Evolutionary conservation across 1,140 invertebrate genomes (phyloP).

Genomic region (Zaprionus kolodkinae): DNA sequence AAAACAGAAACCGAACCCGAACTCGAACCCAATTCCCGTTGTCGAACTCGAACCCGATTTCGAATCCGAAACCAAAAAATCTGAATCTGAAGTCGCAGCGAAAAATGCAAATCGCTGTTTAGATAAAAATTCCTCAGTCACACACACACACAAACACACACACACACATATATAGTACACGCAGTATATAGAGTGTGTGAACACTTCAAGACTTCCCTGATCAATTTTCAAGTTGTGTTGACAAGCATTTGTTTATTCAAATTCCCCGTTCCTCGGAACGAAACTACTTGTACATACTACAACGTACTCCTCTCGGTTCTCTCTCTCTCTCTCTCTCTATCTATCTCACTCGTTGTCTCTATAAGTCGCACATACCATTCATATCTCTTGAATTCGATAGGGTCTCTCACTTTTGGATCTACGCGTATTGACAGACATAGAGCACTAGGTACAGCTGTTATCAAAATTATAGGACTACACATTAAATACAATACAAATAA

Average conservation of each 20-base stretch:
- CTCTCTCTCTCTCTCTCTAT: too few relatives aligned
- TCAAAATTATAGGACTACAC: too few relatives aligned
- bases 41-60: conserved; percentile 25
- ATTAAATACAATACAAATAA: too few relatives aligned
- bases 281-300: neutral
- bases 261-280: neutral
- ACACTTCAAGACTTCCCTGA: conserved; percentile 1
- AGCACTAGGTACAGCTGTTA: too few relatives aligned
- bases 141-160: conserved; percentile 20
- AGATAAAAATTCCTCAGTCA: conserved; percentile 47
- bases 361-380: neutral
- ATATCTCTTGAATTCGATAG: conserved; percentile 8
- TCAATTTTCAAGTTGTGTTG: conserved; percentile 12
- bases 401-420: conserved; percentile 2
- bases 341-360: too few relatives aligned
- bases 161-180: neutral
- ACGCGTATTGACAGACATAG: conserved; percentile 5
- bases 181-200: neutral
- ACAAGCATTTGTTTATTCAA: conserved; percentile 11
- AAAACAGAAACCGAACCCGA: conserved; percentile 36
- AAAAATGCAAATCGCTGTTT: conserved; percentile 51
- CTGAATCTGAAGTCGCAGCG: conserved; percentile 45
- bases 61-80: conserved; percentile 33
- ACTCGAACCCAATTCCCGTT: conserved; percentile 1
- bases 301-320: neutral